Evolutionary conservation across 1,140 invertebrate species (phyloP), one percentile per base, ranked within the genome.

Genomic region (Tetramorium alpestre): DNA sequence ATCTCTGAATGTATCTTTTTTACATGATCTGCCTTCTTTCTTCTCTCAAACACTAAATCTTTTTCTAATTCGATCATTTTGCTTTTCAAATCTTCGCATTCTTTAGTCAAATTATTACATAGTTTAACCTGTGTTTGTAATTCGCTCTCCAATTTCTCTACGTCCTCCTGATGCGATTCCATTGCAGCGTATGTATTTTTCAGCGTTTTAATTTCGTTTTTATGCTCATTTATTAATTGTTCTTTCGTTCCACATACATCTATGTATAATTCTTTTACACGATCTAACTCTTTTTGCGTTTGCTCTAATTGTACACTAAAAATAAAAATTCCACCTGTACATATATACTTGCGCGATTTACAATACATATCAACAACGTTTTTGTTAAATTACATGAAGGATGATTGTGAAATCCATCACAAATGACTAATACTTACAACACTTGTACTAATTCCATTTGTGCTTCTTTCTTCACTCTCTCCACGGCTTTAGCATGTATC

Each of bases 181-280:
- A 94, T 85, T 60, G 51, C 86, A 65, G 88, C 70, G 67, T 94
- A 95, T 76, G 92, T 93, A 47, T 92, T 91, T 65, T 91, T 94
- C 25, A 95, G 80, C 44, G 62, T 77, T 91, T 92, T 90, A 13
- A 94, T 93, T 88, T 95, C 94, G 60, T 93, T 87, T 76, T 93
- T 93, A 67, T 95, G 94, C 13, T 95, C 93, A 44, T 87, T 90
- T 77, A 92, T 90, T 77, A 92, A 88, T 76, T 94, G 89, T 60
- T 95, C 94, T 67, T 95, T 95, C 58, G 93, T 94, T 41, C 91
- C 92, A 87, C 94, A 95, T 10, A 95, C 92, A n/a, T 94, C 91
- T 91, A 95, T 94, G 64, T 95, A 95, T 73, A 94, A 89, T 91
- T 95, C 91, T 85, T 95, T 95, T 54, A 95, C 94, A 16, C 91